Conservation (phyloP, 1,140 invertebrate genomes). For the Rhyacophila brunnea region DNA sequence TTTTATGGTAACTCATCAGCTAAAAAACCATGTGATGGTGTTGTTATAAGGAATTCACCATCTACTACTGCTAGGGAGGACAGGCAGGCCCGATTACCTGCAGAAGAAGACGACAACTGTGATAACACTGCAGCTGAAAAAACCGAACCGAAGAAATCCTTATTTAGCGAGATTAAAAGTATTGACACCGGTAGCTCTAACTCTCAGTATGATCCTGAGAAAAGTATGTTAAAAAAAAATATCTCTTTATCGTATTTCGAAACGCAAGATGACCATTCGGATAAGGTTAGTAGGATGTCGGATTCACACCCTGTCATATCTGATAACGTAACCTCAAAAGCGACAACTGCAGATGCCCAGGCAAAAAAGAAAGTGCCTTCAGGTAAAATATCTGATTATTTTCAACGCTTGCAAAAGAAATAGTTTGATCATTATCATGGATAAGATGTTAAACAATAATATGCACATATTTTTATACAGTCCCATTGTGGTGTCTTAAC, state of each 20-base stretch:
- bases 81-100: not conserved
- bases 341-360: not conserved
- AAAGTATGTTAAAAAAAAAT: slow-evolving; percentile 13
- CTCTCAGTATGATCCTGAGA: not conserved
- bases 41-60: too few species aligned
- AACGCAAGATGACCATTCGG: not conserved
- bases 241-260: slow-evolving; percentile 21
- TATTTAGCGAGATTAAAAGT: slow-evolving; percentile 13
- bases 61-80: too few species aligned
- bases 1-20: too few species aligned
- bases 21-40: too few species aligned
- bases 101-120: not conserved
- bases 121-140: not conserved
- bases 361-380: slow-evolving; percentile 14
- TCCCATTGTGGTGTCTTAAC: too few species aligned
- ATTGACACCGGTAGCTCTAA: slow-evolving; percentile 1
- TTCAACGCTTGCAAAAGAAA: slow-evolving; percentile 24
- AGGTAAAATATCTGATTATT: slow-evolving; percentile 33
- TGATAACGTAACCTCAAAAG: slow-evolving; percentile 1
- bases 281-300: too few species aligned
- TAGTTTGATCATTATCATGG: slow-evolving; percentile 1
- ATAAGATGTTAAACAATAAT: not conserved
- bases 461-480: not conserved
- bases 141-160: not conserved
- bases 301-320: not conserved